Base-by-base conservation (phyloP, 2,888 invertebrate genomes). In the Blastobasis adustella region DNA sequence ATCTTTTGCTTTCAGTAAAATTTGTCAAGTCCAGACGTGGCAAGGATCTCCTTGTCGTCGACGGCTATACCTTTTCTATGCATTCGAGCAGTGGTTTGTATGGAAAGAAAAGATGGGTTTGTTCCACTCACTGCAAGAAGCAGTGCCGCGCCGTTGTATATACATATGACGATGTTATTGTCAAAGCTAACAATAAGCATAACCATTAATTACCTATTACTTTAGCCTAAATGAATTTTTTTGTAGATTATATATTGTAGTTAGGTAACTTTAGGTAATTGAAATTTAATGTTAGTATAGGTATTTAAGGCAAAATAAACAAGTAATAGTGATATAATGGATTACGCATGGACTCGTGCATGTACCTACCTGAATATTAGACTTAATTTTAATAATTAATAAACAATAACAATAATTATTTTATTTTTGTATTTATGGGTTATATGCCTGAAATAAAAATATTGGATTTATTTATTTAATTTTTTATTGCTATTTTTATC, bases 91-190 rank as follows among this genome's bases (percentile, higher is more conserved):
- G 54, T 1, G 59, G 66, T 0, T 47, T 49, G 4, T 65, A 23
- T 23, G 23, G 23, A 23, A 23, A 65, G 48, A 67, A 57, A 6
- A 57, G 71, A 46, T 76, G 75, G 75, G 60, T 64, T 4, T 76
- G 76, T 45, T 71, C 72, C 5, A 72, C 69, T 4, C 70, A 74
- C 48, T 63, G 64, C 48, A 60, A 64, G 51, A 69, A 56, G 47
- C 61, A 62, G 5, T 75, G 75, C 48, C 63, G 61, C 4, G 73
- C 75, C 0, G 55, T 57, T 0, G 60, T 73, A 4, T 63, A 65
- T n/a, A 76, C 75, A 0, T 54, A 57, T 45, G 65, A 61, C 1
- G 61, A 65, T 8, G 55, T 61, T 47, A 60, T 76, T 38, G 40
- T 71, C 4, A 61, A 59, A 42, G 58, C 66, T 10, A 67, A 68